phyloP scores from a whole-genome alignment of 1,140 invertebrate species.

The Drosophila chauvacae region DNA sequence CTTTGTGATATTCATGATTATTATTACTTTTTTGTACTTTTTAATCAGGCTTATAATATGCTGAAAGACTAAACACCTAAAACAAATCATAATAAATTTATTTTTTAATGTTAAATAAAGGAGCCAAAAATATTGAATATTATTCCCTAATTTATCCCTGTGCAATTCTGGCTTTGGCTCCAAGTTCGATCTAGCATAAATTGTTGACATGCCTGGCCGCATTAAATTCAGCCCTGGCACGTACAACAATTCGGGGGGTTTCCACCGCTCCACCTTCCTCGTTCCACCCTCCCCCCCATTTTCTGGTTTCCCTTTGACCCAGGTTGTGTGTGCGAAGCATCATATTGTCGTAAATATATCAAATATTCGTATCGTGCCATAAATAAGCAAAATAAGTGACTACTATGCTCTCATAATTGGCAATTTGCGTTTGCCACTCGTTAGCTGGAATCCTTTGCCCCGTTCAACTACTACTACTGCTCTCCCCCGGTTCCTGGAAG shows the following conservation, averaged over 20 bases:
- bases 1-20: background rate
- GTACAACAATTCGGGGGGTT: conserved; percentile 56
- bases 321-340: conserved; percentile 14
- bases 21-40: background rate
- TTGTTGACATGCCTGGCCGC: conserved; percentile 66
- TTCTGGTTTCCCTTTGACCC: conserved; percentile 19
- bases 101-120: background rate
- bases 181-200: conserved; percentile 53
- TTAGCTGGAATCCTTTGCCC: conserved; percentile 39
- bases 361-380: conserved; percentile 67
- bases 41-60: background rate
- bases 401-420: conserved; percentile 70
- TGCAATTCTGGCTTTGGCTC: conserved; percentile 12
- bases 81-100: background rate
- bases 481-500: conserved; percentile 9
- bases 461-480: no score
- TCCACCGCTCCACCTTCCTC: background rate
- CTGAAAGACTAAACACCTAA: background rate
- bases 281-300: background rate
- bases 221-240: conserved; percentile 73
- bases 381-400: conserved; percentile 74
- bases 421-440: conserved; percentile 69
- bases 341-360: conserved; percentile 68
- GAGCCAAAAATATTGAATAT: no score
- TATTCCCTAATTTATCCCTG: background rate